Evolutionary conservation across 2,888 invertebrate genomes (phyloP), one percentile per base, ranked within the genome.

Genomic region (Drosophila crucigera): DNA sequence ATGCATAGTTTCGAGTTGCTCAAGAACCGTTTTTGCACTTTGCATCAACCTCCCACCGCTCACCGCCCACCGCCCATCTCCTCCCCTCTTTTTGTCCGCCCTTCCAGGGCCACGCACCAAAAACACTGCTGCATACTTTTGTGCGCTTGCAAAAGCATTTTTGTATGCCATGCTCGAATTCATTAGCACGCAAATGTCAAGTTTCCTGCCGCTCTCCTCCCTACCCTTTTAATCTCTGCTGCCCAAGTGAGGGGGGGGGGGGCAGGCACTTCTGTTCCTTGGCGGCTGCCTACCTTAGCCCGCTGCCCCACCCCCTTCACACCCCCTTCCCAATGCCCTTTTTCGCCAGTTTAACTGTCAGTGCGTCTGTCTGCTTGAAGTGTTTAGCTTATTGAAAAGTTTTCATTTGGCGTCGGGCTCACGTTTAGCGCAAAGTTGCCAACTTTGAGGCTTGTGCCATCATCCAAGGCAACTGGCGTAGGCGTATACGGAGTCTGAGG

Each of bases 321-420:
- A 7, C 14, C 22, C 43, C 6, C 33, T n/a, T 6, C 7, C 6
- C 54, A 1, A n/a, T 28, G 25, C n/a, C 10, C 35, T 2, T 28
- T 22, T 52, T 33, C 9, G 10, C 11, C 47, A 69, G 62, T 68
- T 59, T 66, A 68, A 68, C 74, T 78, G 82, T 75, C 82, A 71
- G 72, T 76, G 67, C 62, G 69, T 71, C 75, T 64, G 66, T 83
- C 74, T 67, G 68, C 80, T 80, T 73, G 61, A 89, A 86, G 85
- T 86, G 85, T 90, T 90, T 90, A 89, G 85, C 85, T 86, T 86
- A 86, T 86, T 86, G 85, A 90, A 86, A 86, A 86, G 78, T 86
- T 86, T 85, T 76, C 86, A 88, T 81, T 89, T 78, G 84, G 74
- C 70, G 76, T 68, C 54, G 80, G 58, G 72, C 68, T 60, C 83